Conservation (phyloP, 1,140 invertebrate genomes). For the Ericerus pela region DNA sequence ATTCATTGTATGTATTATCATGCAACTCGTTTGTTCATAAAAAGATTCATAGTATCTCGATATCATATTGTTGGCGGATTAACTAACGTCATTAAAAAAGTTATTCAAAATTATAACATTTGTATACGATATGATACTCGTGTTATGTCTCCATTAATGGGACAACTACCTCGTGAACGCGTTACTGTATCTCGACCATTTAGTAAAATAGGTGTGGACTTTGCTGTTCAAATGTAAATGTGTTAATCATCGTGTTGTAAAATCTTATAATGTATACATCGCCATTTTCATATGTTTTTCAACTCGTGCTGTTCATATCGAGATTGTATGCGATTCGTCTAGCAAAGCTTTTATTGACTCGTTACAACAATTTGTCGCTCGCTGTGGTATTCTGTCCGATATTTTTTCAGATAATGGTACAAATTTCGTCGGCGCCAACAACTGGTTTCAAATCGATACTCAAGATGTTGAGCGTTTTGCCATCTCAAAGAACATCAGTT, state of each 20-base stretch:
- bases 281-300: slow-evolving; percentile 32
- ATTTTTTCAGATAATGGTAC: slow-evolving; percentile 30
- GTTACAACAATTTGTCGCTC: slow-evolving; percentile 29
- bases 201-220: slow-evolving; percentile 29
- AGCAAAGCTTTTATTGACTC: slow-evolving; percentile 30
- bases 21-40: slow-evolving; percentile 21
- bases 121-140: slow-evolving; percentile 21
- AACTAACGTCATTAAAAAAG: slow-evolving; percentile 19
- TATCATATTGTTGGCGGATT: slow-evolving; percentile 25
- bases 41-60: slow-evolving; percentile 20
- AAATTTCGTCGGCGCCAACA: not conserved
- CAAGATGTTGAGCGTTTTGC: no score
- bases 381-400: slow-evolving; percentile 25
- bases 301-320: slow-evolving; percentile 32
- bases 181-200: slow-evolving; percentile 25
- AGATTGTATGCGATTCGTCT: slow-evolving; percentile 29
- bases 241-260: no score
- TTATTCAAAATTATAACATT: slow-evolving; percentile 22
- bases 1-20: slow-evolving; percentile 26
- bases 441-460: not conserved
- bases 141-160: slow-evolving; percentile 24
- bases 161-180: slow-evolving; percentile 24
- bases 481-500: not conserved
- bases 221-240: slow-evolving; percentile 31
- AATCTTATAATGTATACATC: slow-evolving; percentile 29